phyloP scores from a whole-genome alignment of 2,797 vertebrate genomes.

The Labeo calbasu region DNA sequence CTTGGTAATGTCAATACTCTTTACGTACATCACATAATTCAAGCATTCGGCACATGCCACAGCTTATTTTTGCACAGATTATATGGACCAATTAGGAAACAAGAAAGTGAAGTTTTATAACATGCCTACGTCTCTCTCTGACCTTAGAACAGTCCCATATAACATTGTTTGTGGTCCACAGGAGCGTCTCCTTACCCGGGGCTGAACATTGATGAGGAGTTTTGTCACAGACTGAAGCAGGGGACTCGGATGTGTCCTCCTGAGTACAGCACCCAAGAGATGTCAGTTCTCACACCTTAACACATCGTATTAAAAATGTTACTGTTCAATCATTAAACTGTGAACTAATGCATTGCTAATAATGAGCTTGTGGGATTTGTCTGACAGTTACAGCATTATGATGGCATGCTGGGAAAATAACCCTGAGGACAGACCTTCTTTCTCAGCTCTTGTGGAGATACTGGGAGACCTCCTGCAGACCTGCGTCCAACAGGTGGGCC shows the following conservation, averaged over 20 bases:
- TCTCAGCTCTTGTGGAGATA: slow-evolving; percentile 85
- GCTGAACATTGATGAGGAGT: slow-evolving; percentile 66
- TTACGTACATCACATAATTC: neutral
- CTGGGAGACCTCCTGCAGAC: slow-evolving; percentile 91
- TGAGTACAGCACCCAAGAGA: slow-evolving; percentile 65
- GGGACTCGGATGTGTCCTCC: slow-evolving; percentile 65
- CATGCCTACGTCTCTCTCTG: no score
- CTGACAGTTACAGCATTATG: slow-evolving; percentile 90
- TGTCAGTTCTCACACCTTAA: slow-evolving; percentile 51
- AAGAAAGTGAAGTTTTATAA: no score
- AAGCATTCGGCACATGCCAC: neutral
- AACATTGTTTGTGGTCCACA: slow-evolving; percentile 22
- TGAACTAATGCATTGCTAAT: neutral
- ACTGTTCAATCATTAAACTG: neutral
- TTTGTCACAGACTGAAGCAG: slow-evolving; percentile 64
- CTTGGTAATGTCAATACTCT: slow-evolving; percentile 77
- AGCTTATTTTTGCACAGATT: neutral
- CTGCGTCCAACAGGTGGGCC: slow-evolving; percentile 85
- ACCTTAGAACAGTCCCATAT: neutral
- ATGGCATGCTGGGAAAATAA: slow-evolving; percentile 88
- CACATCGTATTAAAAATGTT: neutral
- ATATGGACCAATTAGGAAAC: neutral
- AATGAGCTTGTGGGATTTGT: neutral
- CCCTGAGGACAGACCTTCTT: slow-evolving; percentile 85
- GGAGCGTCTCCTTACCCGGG: slow-evolving; percentile 69